Evolutionary conservation across 1,140 invertebrate genomes (phyloP), one percentile per base, ranked within the genome.

Genomic region (silkworm (Bombyx mori)): DNA sequence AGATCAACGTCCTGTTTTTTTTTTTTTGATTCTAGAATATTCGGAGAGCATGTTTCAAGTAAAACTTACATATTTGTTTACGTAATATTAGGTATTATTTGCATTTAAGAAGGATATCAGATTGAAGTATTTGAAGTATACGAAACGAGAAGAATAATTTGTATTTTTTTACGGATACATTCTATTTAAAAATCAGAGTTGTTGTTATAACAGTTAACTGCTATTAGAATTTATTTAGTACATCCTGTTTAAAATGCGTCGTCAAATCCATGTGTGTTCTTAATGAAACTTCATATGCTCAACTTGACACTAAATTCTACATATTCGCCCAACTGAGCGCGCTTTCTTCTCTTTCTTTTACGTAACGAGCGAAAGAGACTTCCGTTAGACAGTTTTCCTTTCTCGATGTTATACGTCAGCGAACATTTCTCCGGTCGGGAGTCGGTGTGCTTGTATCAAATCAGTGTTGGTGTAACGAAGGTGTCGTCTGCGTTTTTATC

Each of bases 301-400:
- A 35, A 35, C 54, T 74, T 82, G 77, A 82, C 79, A 83, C 73
- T 75, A 58, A 75, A 80, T 79, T 77, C 79, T 73, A 82, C 79
- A 82, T 82, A 82, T 46, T 61, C 77, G 75, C 57, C 72, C 72
- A 75, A 81, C 64, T 75, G 78, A 66, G 62, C 58, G 70, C 67
- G 68, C 62, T 54, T 59, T 72, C 58, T 44, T 81, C 80, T 63
- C 71, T 71, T 58, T 73, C 72, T 45, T 49, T 60, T 66, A 7
- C 48, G 57, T 52, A 10, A 49, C n/a, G 67, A 58, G 61, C 44
- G 75, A 83, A 50, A 71, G 80, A 73, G 81, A 82, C 26, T 57
- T 56, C 56, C 56, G 57, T 66, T 54, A 56, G 56, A 54, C 60
- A 71, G 78, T 79, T 77, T 82, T 82, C 77, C 79, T 84, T 82